phyloP scores from a whole-genome alignment of 2,113 vertebrate genomes.

The Dromas ardeola region DNA sequence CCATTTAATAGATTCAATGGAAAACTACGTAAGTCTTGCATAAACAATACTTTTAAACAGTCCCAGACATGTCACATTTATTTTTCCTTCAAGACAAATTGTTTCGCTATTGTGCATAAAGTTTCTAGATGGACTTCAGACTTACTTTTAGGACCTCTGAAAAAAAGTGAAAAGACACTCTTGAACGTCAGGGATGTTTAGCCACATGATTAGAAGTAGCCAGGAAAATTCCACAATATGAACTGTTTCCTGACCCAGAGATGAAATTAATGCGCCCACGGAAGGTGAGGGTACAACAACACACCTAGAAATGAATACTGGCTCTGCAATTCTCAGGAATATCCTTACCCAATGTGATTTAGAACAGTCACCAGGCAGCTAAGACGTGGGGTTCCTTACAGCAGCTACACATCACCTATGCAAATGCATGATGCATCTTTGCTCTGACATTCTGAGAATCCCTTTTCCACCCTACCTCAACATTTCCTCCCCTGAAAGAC shows the following conservation, averaged over 20 bases:
- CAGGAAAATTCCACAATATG: not conserved
- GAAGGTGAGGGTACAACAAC: not conserved
- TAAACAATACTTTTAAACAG: constrained; percentile 12
- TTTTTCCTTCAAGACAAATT: not conserved
- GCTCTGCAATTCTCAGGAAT: not conserved
- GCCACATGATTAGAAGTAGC: not conserved
- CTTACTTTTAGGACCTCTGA: not conserved
- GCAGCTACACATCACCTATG: not conserved
- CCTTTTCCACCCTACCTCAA: not conserved
- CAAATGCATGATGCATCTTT: fast-evolving
- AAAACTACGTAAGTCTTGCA: not conserved
- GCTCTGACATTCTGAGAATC: not conserved
- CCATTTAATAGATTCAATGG: not conserved
- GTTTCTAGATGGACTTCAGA: not conserved
- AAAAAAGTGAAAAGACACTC: not conserved
- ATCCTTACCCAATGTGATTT: not conserved
- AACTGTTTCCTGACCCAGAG: not conserved
- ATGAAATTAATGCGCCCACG: not conserved
- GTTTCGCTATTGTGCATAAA: not conserved
- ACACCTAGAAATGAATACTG: not conserved
- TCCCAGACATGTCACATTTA: not conserved
- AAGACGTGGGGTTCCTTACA: not conserved
- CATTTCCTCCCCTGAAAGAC: not conserved
- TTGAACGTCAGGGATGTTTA: not conserved
- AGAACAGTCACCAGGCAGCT: not conserved